Evolutionary conservation across 2,113 vertebrate species (phyloP).

Genomic region (Eurystomus gularis): DNA sequence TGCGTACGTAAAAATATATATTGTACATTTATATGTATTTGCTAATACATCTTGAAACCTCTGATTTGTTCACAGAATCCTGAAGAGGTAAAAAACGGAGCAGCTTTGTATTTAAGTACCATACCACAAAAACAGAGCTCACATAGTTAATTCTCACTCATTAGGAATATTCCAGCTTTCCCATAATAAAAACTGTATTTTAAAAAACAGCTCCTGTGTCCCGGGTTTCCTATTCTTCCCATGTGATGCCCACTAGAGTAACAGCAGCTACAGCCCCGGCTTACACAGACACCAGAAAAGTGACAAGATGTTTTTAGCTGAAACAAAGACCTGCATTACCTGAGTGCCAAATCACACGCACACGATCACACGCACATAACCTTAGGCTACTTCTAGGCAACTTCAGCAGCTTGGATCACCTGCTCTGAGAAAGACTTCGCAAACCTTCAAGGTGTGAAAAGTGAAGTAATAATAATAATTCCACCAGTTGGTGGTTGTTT

Average conservation of each 20-base stretch:
- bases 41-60: not conserved
- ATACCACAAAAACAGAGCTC: not conserved
- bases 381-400: not conserved
- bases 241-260: rapidly evolving
- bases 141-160: not conserved
- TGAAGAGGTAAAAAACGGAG: not conserved
- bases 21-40: not conserved
- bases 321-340: not conserved
- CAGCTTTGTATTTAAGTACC: not conserved
- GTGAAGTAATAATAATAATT: not conserved
- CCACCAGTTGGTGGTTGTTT: not conserved
- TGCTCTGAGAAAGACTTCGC: not conserved
- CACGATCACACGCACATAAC: not conserved
- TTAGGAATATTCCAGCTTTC: not conserved
- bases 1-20: not conserved
- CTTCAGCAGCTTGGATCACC: not conserved
- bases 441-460: not conserved
- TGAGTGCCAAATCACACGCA: not conserved
- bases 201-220: not conserved
- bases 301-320: not conserved
- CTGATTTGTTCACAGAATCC: not conserved
- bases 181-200: not conserved
- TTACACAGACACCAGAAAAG: not conserved
- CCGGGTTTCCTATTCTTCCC: rapidly evolving
- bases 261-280: not conserved